Evolutionary conservation across 1,140 invertebrate species (phyloP), one percentile per base, ranked within the genome.

Genomic region (Eubasilissa regina): DNA sequence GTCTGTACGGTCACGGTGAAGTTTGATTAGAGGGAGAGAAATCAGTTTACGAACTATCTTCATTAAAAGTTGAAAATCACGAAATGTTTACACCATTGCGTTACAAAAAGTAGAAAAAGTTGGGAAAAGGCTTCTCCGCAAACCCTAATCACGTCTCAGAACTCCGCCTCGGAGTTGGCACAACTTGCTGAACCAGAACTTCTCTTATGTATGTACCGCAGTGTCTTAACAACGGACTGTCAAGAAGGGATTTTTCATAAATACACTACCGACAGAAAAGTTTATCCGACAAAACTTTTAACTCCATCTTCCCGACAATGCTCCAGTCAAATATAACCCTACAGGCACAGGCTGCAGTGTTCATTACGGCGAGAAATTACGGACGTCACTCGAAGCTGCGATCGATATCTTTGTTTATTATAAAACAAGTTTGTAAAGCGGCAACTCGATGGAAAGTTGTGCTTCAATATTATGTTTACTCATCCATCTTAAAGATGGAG

Each of bases 161-260:
- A 70, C 45, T 70, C 66, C 25, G 45, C 15, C 47, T 19, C 47
- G 66, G 25, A 70, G 15, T 70, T 21, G 45, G 66, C 10, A 15
- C 45, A 70, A 70, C 45, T 70, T 51, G 15, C 60, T 19, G 60
- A 64, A 13, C 35, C 35, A 43, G 60, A 64, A 64, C 60, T 64
- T 64, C 35, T 7, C 62, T 66, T 51, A 48, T 53, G 66, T 51
- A 48, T 53, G 66, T 70, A 70, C 47, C 66, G 66, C 66, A 70
- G n/a, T 51, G 66, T 70, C 66, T 70, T 70, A 70, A 70, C 66
- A 70, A 70, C 66, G 66, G 66, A 48, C 66, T 70, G 66, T 70
- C 66, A 70, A 51, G 66, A 48, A 70, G 48, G 66, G 66, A 70
- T 70, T 70, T 70, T 70, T 70, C 66, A 70, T 70, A 70, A 70